Percentiles rank a stretch among this genome's conserved stretches.
Conservation (phyloP, 2,888 invertebrate species). For the Oligia fasciuncula region DNA sequence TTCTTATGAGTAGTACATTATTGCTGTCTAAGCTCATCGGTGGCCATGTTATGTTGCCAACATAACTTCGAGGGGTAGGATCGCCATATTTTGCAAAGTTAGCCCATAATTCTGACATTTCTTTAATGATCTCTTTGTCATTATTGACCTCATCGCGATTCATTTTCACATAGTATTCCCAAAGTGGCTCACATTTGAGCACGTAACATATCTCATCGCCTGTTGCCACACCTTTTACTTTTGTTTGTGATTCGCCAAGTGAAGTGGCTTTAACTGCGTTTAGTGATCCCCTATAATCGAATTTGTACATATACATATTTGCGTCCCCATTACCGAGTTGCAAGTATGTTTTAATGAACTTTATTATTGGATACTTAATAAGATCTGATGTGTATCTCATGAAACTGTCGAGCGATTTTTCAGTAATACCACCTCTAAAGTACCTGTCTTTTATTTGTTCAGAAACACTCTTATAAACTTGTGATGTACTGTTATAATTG, state of each 20-base stretch:
- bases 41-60: conserved; percentile 76
- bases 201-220: conserved; percentile 88
- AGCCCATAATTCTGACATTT: conserved; percentile 85
- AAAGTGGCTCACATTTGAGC: conserved; percentile 84
- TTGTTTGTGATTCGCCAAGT: conserved; percentile 68
- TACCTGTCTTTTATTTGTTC: conserved; percentile 78
- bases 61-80: conserved; percentile 74
- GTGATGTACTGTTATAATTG: conserved; percentile 74
- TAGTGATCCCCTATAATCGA: conserved; percentile 84
- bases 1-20: conserved; percentile 76
- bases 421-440: conserved; percentile 76
- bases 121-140: conserved; percentile 81
- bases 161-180: conserved; percentile 78
- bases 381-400: conserved; percentile 85
- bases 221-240: conserved; percentile 84
- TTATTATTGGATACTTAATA: conserved; percentile 83
- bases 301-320: conserved; percentile 84
- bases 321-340: conserved; percentile 57
- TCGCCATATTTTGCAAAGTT: conserved; percentile 87
- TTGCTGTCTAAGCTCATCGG: conserved; percentile 74
- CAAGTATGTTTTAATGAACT: conserved; percentile 79
- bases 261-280: conserved; percentile 82
- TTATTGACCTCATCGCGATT: conserved; percentile 69
- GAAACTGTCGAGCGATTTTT: conserved; percentile 76
- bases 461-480: conserved; percentile 74